Conservation (phyloP, 2,113 vertebrate genomes). For the Plestiodon gilberti region DNA sequence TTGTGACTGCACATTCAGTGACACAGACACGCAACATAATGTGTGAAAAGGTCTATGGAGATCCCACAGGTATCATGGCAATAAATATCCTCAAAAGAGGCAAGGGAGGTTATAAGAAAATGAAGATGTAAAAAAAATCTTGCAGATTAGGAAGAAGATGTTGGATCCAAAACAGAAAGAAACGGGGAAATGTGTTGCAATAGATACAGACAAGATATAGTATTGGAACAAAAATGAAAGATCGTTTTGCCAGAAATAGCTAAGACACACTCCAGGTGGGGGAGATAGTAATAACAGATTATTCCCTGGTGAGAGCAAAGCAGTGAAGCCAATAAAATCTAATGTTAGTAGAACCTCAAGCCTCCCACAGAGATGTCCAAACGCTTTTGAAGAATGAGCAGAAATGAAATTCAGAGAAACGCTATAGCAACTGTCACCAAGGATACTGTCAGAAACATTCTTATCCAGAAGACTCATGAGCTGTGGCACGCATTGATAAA, state of each 20-base stretch:
- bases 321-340: constrained; percentile 36
- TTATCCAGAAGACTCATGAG: constrained; percentile 56
- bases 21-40: background rate
- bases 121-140: background rate
- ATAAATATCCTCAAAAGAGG: background rate
- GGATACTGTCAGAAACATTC: constrained; percentile 60
- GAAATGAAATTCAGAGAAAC: constrained; percentile 54
- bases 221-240: background rate
- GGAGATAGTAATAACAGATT: constrained; percentile 15
- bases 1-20: background rate
- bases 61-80: background rate
- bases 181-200: background rate
- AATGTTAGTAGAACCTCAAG: constrained; percentile 5
- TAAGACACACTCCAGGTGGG: background rate
- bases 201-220: background rate
- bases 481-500: constrained; percentile 37
- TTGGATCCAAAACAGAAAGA: background rate
- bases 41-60: background rate
- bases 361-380: constrained; percentile 48
- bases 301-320: constrained; percentile 35
- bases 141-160: background rate
- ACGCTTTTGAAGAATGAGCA: constrained; percentile 62
- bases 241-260: background rate
- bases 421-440: constrained; percentile 67
- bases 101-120: background rate